Evolutionary conservation across 2,888 invertebrate genomes (phyloP).

Genomic region (Drymonia ruficornis): DNA sequence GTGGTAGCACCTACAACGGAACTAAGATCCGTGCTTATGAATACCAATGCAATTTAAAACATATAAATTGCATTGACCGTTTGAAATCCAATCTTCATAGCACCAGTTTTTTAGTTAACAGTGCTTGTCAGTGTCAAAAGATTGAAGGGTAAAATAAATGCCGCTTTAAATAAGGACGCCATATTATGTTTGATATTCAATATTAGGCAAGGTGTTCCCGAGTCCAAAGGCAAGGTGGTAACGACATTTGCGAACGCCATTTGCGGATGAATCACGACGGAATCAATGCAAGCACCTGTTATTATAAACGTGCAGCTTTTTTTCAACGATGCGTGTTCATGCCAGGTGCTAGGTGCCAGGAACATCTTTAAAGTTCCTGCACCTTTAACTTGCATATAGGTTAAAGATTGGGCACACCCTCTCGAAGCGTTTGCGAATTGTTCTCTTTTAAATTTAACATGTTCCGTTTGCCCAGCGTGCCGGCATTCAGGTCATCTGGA

Average conservation of each 20-base stretch:
- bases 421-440: slow-evolving; percentile 54
- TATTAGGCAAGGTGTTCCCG: slow-evolving; percentile 62
- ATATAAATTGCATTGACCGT: slow-evolving; percentile 8
- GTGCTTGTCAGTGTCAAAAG: neutral
- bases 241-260: slow-evolving; percentile 61
- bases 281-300: slow-evolving; percentile 76
- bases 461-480: slow-evolving; percentile 48
- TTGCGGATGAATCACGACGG: slow-evolving; percentile 58
- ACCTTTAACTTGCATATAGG: slow-evolving; percentile 9
- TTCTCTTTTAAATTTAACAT: slow-evolving; percentile 54
- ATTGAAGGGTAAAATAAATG: slow-evolving; percentile 10
- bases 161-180: slow-evolving; percentile 25
- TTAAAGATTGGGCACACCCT: slow-evolving; percentile 36
- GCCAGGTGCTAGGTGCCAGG: neutral
- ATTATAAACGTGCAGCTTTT: slow-evolving; percentile 12
- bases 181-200: slow-evolving; percentile 39
- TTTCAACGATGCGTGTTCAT: slow-evolving; percentile 2
- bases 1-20: slow-evolving; percentile 35
- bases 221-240: slow-evolving; percentile 59
- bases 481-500: slow-evolving; percentile 78
- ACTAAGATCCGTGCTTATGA: slow-evolving; percentile 35
- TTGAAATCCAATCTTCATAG: neutral
- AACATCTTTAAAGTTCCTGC: neutral
- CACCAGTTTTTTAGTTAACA: too few relatives aligned
- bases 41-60: slow-evolving; percentile 40